Conservation (phyloP, 2,888 invertebrate species). For the Strigamia crassipes region DNA sequence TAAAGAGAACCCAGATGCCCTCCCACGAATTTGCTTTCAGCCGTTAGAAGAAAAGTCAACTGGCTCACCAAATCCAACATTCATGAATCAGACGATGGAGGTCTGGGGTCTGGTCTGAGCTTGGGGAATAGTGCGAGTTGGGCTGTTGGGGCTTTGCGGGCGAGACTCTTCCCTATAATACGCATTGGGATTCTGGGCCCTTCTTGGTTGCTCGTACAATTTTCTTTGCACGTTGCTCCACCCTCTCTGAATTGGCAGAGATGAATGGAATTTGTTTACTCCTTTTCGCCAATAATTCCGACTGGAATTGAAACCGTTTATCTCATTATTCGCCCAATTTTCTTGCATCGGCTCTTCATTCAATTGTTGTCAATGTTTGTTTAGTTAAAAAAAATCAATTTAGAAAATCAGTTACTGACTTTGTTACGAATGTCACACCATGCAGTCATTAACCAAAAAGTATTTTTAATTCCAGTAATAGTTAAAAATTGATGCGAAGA, state of each 20-base stretch:
- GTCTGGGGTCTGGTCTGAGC: constrained; percentile 1
- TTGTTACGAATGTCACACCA: neutral
- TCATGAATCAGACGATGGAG: constrained; percentile 21
- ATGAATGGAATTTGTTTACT: constrained; percentile 44
- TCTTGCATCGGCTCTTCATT: neutral
- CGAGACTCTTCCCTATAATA: neutral
- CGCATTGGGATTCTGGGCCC: constrained; percentile 16
- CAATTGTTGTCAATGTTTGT: neutral
- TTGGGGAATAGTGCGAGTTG: constrained; percentile 21
- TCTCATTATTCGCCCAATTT: neutral
- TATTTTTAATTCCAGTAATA: too few relatives aligned
- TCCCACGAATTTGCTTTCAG: constrained; percentile 4
- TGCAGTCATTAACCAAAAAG: neutral
- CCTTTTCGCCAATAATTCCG: neutral
- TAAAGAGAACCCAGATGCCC: constrained; percentile 16
- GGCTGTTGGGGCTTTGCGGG: constrained; percentile 1
- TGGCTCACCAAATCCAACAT: constrained; percentile 21
- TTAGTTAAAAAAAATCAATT: too few relatives aligned
- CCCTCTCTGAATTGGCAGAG: neutral
- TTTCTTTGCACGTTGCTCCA: constrained; percentile 43
- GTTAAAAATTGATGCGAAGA: too few relatives aligned
- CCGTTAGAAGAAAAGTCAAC: constrained; percentile 16
- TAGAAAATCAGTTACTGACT: too few relatives aligned
- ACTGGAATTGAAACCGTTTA: constrained; percentile 5
- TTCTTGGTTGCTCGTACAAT: constrained; percentile 15